A percentile compares a stretch with the other conserved stretches of the same genome.
Conservation (phyloP, 2,113 vertebrate genomes). For the Sapayoa aenigma region DNA sequence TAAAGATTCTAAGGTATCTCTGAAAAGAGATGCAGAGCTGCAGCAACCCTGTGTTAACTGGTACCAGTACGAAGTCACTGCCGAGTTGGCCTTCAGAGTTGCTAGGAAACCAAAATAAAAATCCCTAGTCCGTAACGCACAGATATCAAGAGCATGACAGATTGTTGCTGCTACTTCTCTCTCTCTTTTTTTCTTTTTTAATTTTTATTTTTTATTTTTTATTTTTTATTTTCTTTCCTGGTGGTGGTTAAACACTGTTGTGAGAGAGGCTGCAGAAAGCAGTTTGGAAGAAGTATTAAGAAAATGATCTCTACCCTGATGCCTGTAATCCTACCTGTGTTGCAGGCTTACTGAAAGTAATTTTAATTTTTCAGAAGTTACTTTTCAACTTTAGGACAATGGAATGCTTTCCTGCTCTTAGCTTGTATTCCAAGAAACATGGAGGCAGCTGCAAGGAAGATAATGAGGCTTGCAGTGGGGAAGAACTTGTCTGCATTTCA, state of each 20-base stretch:
- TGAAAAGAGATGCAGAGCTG: background rate
- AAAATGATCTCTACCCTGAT: background rate
- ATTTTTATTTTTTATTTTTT: too few relatives aligned
- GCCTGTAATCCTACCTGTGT: background rate
- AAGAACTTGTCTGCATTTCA: background rate
- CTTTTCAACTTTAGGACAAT: background rate
- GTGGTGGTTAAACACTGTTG: background rate
- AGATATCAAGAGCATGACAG: background rate
- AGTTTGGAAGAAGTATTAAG: background rate
- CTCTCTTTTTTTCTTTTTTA: too few relatives aligned
- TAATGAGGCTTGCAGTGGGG: background rate
- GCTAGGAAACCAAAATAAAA: conserved; percentile 32
- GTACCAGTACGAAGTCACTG: background rate
- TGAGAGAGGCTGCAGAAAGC: background rate
- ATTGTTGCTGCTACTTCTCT: background rate
- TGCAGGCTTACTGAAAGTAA: background rate
- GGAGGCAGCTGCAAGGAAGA: background rate
- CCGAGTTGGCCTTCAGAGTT: background rate
- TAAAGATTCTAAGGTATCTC: background rate
- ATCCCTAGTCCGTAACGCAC: background rate
- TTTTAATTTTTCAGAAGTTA: background rate
- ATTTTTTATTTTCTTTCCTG: background rate
- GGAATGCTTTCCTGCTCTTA: background rate
- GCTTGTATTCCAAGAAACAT: background rate
- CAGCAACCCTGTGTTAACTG: background rate